Evolutionary conservation across 1,140 invertebrate genomes (phyloP), one percentile per base, ranked within the genome.

Genomic region (Zeugodacus cucurbitae): DNA sequence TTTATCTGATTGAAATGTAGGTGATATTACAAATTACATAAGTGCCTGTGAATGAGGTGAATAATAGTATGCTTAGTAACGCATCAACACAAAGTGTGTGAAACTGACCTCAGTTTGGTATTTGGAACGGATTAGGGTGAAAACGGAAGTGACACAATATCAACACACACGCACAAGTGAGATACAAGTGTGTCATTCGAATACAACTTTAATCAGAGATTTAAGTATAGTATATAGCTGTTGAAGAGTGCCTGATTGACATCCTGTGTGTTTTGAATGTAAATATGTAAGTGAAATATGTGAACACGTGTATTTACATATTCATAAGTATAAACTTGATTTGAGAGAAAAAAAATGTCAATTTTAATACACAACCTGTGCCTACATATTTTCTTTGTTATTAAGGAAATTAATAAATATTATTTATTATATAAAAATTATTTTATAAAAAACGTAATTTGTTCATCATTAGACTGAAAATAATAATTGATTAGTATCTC

Each of bases 41-140:
- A 82, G 26, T 48, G 74, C 74, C 17, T 82, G 74, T n/a, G 74
- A 82, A 82, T 82, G 74, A 82, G 74, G 74, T 44, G 41, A 44
- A 82, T 48, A 26, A 70, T 26, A 3, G n/a, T 29, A 8, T 26
- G 34, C 74, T 54, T 82, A 48, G 34, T 82, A 34, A 37, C 14
- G 44, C n/a, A 26, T 8, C 74, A 37, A 17, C n/a, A n/a, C n/a
- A 54, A 26, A 41, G n/a, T 34, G 41, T 74, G 34, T 41, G 70
- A n/a, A 74, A 82, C 41, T 82, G 74, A 82, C 74, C 74, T 82
- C 44, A 26, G 41, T 82, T 34, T 82, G 74, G 41, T 29, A 82
- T 82, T 82, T 82, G 74, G 41, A 44, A 20, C 41, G 74, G 74
- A 82, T 82, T 82, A 82, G 74, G 74, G 74, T 48, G n/a, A 41